phyloP scores from a whole-genome alignment of 2,797 vertebrate genomes.

The Atherinosoma microstoma region DNA sequence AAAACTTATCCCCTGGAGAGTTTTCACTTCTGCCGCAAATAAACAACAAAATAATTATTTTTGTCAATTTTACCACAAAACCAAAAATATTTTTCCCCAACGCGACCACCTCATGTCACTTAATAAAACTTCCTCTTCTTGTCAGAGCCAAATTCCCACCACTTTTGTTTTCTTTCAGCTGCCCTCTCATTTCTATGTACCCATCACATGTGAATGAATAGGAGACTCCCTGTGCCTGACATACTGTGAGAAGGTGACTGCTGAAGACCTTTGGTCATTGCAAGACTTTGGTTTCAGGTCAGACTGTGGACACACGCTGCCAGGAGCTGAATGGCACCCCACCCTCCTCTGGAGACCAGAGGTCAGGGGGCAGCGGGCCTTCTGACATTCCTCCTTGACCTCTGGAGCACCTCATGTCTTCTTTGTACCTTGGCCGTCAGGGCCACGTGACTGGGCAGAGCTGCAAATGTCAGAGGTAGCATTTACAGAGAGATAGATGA shows the following conservation, averaged over 20 bases:
- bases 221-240: constrained; percentile 31
- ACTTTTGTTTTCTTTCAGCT: constrained; percentile 38
- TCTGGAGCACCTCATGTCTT: constrained; percentile 58
- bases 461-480: constrained; percentile 40
- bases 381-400: constrained; percentile 71
- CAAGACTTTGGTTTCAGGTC: constrained; percentile 73
- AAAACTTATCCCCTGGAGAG: background rate
- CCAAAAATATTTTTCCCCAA: constrained; percentile 15
- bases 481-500: constrained; percentile 41
- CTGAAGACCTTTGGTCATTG: constrained; percentile 64
- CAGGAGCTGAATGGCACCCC: constrained; percentile 75
- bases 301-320: constrained; percentile 74
- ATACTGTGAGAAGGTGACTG: constrained; percentile 37
- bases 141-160: constrained; percentile 36
- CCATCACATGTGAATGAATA: constrained; percentile 47
- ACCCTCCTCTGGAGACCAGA: constrained; percentile 65
- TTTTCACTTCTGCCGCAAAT: background rate
- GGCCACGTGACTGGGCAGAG: constrained; percentile 43
- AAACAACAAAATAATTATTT: constrained; percentile 38
- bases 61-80: background rate
- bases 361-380: constrained; percentile 68
- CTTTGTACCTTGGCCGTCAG: constrained; percentile 53
- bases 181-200: constrained; percentile 19
- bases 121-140: constrained; percentile 43
- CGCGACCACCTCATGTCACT: constrained; percentile 38